Evolutionary conservation across 2,797 vertebrate genomes (phyloP), one percentile per base, ranked within the genome.

Genomic region (Carduelis carduelis): DNA sequence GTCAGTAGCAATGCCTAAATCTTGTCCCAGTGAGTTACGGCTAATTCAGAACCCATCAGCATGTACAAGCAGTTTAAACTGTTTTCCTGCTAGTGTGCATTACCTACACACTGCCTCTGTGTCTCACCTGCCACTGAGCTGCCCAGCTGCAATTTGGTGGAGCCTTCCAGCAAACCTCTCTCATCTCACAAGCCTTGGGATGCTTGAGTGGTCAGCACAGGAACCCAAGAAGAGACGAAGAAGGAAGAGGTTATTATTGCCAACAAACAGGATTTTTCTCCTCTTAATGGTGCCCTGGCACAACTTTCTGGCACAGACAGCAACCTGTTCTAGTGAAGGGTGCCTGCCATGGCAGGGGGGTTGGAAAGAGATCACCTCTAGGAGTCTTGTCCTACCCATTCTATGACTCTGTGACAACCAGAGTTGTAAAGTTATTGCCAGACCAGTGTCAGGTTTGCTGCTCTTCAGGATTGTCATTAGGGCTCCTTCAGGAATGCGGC

Each of bases 11-110:
- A 77, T 34, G 64, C 83, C 96, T 94, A 87, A 87, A 89, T 87
- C 93, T 84, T 87, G 70, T 92, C 71, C 71, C 60, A 7, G 24
- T 87, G 95, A 94, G 90, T 96, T 95, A 96, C 57, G 0, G 64
- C 81, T 97, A 93, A 94, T 94, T 96, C 91, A 93, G 93, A 93
- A 47, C 30, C 75, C 95, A 97, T 94, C 93, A 95, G 81, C 89
- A 90, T 91, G 86, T 92, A 61, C 83, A 64, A 97, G 87, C 77
- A n/a, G 60, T 74, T 95, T 95, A 93, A 95, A 85, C 64, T 71
- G 21, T 64, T 91, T 87, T 96, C 78, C 50, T 96, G 93, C 75
- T 77, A 61, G 41, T 74, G 78, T 77, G 92, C 68, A 50, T 80
- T 96, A 80, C 71, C 83, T 75, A 85, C 75, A 74, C 32, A 20